Percentiles rank a stretch among this genome's conserved stretches.
These are phyloP conservation scores for Alces alces DNA, from an alignment of 2,113 vertebrate genomes.

Conservation along the genomic window DNA sequence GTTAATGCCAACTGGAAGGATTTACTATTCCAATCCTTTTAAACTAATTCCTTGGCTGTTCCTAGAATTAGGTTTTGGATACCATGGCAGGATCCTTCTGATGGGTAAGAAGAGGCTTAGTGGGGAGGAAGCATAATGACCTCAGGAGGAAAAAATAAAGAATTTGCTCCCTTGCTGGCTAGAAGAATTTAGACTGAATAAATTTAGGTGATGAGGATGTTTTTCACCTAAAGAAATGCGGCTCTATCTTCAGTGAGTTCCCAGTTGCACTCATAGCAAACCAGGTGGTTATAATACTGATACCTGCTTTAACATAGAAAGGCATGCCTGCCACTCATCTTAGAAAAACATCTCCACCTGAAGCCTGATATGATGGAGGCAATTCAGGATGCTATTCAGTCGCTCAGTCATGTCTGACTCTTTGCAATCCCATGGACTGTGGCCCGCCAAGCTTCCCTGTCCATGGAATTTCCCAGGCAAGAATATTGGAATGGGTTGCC, in stretches of 20 bases:
- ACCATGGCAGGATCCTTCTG: background rate
- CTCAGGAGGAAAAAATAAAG: background rate
- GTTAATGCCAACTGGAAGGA: background rate
- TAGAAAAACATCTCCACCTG: fast-evolving
- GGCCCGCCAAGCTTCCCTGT: background rate
- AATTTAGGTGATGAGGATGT: background rate
- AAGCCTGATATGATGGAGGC: background rate
- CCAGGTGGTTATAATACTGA: background rate
- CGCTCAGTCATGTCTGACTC: background rate
- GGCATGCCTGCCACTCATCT: background rate
- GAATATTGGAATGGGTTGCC: background rate
- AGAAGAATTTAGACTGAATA: background rate
- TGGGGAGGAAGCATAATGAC: too few species aligned
- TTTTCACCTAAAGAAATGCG: background rate
- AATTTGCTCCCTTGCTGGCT: background rate
- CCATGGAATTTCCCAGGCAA: background rate
- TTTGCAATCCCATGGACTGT: background rate
- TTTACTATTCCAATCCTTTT: background rate
- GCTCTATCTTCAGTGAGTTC: background rate
- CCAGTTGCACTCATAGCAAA: background rate
- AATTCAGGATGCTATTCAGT: background rate
- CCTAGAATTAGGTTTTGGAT: background rate
- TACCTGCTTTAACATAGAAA: background rate
- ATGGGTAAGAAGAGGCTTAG: background rate
- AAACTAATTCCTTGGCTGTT: background rate